These are phyloP conservation scores for Pagrus major DNA, from an alignment of 2,113 vertebrate species.

Conservation along the genomic window DNA sequence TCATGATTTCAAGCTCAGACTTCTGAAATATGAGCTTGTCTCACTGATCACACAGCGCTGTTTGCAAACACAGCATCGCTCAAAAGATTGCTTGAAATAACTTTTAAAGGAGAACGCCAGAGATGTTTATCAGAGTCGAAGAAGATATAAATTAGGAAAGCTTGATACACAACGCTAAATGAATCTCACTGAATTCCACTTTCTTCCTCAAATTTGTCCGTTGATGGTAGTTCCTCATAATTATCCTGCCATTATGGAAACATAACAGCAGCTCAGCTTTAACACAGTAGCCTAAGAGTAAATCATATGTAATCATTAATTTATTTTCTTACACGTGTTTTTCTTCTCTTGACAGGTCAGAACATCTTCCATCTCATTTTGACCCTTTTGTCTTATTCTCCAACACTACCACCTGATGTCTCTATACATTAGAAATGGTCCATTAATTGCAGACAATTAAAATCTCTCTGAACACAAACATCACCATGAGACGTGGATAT, in stretches of 20 bases:
- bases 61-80: constrained; percentile 12
- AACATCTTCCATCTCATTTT: neutral
- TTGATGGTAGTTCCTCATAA: neutral
- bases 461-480: neutral
- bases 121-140: neutral
- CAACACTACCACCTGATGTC: neutral
- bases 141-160: neutral
- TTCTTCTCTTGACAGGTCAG: neutral
- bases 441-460: neutral
- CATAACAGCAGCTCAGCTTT: neutral
- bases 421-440: neutral
- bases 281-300: too few relatives aligned
- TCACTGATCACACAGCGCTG: neutral
- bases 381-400: constrained; percentile 3
- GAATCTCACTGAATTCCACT: neutral
- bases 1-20: constrained; percentile 22
- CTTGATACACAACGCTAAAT: neutral
- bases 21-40: constrained; percentile 31
- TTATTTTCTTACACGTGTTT: too few relatives aligned
- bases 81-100: neutral
- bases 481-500: too few relatives aligned
- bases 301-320: too few relatives aligned
- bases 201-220: neutral
- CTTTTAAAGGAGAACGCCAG: neutral
- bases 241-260: neutral